These are phyloP conservation scores for Xylota segnis DNA, from an alignment of 2,888 invertebrate genomes.

Conservation along the genomic window DNA sequence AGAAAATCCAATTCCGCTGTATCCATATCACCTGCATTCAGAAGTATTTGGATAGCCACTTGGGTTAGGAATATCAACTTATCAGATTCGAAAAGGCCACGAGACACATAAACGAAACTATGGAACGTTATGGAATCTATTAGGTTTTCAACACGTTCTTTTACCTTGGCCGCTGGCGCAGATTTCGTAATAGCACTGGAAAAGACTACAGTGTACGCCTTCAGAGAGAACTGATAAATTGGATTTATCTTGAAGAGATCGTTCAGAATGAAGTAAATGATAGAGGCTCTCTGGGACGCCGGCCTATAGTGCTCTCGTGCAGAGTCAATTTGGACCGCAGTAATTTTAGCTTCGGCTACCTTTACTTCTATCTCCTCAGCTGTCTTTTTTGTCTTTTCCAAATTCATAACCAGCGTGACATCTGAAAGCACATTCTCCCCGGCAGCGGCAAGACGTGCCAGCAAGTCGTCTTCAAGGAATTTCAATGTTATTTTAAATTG, in stretches of 20 bases:
- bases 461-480: constrained; percentile 94
- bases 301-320: constrained; percentile 95
- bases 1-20: constrained; percentile 93
- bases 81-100: constrained; percentile 96
- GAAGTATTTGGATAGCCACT: constrained; percentile 90
- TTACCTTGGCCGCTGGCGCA: constrained; percentile 88
- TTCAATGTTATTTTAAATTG: constrained; percentile 97
- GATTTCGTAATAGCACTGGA: constrained; percentile 90
- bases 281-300: constrained; percentile 93
- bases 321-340: constrained; percentile 94
- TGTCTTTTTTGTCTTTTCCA: constrained; percentile 96
- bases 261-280: constrained; percentile 96
- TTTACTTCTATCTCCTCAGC: constrained; percentile 95
- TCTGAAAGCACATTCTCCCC: constrained; percentile 97
- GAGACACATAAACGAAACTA: constrained; percentile 94
- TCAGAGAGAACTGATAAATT: constrained; percentile 97
- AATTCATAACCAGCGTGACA: constrained; percentile 94
- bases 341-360: constrained; percentile 94
- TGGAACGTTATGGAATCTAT: constrained; percentile 95
- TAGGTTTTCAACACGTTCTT: constrained; percentile 90
- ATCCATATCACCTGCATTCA: constrained; percentile 88
- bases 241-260: constrained; percentile 96
- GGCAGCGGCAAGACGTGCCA: constrained; percentile 94
- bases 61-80: constrained; percentile 96
- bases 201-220: constrained; percentile 96